Conservation (phyloP, 1,140 invertebrate species). For the Caerostris extrusa region DNA sequence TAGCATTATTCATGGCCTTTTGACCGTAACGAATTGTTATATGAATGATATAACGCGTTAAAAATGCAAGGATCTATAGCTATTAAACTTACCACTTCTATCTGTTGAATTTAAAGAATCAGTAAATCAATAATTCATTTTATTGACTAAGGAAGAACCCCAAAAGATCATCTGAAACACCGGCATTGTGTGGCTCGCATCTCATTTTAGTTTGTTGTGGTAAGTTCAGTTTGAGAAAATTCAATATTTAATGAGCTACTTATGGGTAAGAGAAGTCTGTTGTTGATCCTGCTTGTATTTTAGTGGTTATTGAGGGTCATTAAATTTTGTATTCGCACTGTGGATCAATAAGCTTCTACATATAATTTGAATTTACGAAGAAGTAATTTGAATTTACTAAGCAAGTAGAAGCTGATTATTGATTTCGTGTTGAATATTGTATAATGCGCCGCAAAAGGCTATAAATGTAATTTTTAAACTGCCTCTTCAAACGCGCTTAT, state of each 20-base stretch:
- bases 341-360: conserved; percentile 22
- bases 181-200: neutral
- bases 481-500: neutral
- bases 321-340: neutral
- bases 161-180: neutral
- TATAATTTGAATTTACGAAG: conserved; percentile 19
- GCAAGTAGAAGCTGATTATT: neutral
- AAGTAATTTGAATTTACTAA: neutral
- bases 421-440: neutral
- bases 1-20: too few relatives aligned
- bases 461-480: neutral
- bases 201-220: conserved; percentile 22
- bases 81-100: neutral
- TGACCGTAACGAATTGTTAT: neutral
- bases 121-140: conserved; percentile 15
- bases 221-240: neutral
- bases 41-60: neutral
- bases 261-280: neutral
- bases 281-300: neutral
- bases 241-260: conserved; percentile 46
- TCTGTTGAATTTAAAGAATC: neutral
- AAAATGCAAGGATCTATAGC: neutral
- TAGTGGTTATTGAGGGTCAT: conserved; percentile 17
- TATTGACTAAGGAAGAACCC: neutral
- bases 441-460: neutral